Base-by-base conservation (phyloP, 2,888 invertebrate genomes). In the Deilephila porcellus region DNA sequence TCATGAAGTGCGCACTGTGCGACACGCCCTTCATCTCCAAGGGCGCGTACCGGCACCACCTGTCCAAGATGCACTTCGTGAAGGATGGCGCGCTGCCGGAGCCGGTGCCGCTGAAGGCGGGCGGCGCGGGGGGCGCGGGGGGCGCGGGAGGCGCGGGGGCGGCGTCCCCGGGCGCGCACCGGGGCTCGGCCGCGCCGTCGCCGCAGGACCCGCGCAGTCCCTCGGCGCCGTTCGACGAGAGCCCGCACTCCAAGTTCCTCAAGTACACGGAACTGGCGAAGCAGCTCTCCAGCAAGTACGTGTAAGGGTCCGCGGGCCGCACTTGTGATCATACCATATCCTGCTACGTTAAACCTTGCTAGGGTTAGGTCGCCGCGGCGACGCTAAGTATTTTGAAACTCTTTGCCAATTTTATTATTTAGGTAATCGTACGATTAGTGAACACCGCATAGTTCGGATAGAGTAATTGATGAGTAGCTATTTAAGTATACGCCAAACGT, bases 251-350 rank as follows among this genome's bases (percentile, higher is more conserved):
- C 84, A 99, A 99, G 95, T 99, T 99, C 96, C 97, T 99, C 84
- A 99, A 99, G 95, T 99, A 99, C 95, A 99, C 99, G 90, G 99
- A 99, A 95, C 97, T 99, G 95, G 99, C 99, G 87, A 99, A 99
- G 95, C 99, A 99, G 95, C 96, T 99, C 91, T 99, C 99, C 90
- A 98, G 98, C 95, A 99, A 99, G 95, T 98, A 98, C 95, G 97
- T 98, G 96, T 98, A 97, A 96, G 88, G 80, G 82, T 77, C 89
- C 91, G 91, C 80, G 85, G 89, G 88, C 88, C 82, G 86, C 89
- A 84, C 88, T 90, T 96, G 96, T 97, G 97, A 97, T 97, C 96
- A 96, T 96, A 96, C 96, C 97, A 97, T 97, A 97, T 97, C 97
- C 96, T 95, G 96, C 96, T 96, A 95, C 95, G 88, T 90, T 91